Base-by-base conservation (phyloP, 2,888 invertebrate species). In the Rhopalosiphum nymphaeae region DNA sequence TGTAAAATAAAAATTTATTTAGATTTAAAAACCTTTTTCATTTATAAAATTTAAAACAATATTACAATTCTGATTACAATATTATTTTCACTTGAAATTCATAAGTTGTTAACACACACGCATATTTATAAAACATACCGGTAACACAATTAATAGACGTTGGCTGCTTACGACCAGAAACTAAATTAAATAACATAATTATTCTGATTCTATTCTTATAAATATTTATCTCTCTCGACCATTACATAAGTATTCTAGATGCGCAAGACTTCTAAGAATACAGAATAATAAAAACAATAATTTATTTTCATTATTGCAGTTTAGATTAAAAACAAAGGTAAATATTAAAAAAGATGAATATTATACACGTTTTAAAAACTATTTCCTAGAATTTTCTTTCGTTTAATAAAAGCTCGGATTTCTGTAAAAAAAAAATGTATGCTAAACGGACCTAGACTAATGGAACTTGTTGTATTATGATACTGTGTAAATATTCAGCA, bases 241-340 rank as follows among this genome's bases (percentile, higher is more conserved):
- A 78, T 78, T 36, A 78, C 36, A 36, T 36, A 7, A 36, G 36
- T 78, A 78, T 36, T 36, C 16, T 67, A 67, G 9, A 36, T 78
- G 36, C 21, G 21, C 78, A 78, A 21, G 13, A 78, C 36, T 67
- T n/a, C 16, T 7, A 36, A 36, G 78, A 78, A 78, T 36, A 36
- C 36, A 36, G 1, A n/a, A n/a, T 67, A 67, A 67, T 67, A 67
- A 67, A 67, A 29, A n/a, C 4, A 13, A 61, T n/a, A n/a, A 67
- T 67, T n/a, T 67, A 36, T 67, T 67, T 67, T 67, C n/a, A 67
- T n/a, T 67, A 67, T 67, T 36, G n/a, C 13, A 67, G 16, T 67
- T 67, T 36, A 67, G n/a, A 78, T 67, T 78, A 36, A 78, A 78
- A 78, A 78, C 21, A 78, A 78, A 78, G 78, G 78, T 78, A 78